Evolutionary conservation across 2,888 invertebrate species (phyloP).

Genomic region (Temnothorax rugatulus): DNA sequence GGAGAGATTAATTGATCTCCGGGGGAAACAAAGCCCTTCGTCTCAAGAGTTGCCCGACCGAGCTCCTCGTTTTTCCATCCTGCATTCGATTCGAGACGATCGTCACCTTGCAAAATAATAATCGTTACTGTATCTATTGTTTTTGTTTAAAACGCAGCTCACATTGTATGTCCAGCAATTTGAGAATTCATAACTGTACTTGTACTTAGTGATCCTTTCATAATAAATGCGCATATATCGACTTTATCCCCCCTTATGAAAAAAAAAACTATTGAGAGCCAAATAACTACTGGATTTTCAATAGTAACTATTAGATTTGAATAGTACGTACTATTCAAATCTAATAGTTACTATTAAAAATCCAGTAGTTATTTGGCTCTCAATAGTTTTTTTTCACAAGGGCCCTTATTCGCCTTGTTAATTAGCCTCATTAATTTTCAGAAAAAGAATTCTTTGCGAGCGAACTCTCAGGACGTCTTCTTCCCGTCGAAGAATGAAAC

Average conservation of each 20-base stretch:
- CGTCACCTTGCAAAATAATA: constrained; percentile 18
- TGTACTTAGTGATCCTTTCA: constrained; percentile 42
- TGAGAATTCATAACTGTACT: constrained; percentile 72
- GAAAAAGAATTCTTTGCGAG: background rate
- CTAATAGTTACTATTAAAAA: too few relatives aligned
- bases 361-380: too few relatives aligned
- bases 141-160: too few relatives aligned
- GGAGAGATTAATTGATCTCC: background rate
- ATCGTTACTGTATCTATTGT: constrained; percentile 31
- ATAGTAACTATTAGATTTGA: too few relatives aligned
- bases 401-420: background rate
- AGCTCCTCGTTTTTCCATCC: background rate
- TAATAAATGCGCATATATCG: constrained; percentile 66
- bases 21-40: background rate
- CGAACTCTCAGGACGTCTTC: background rate
- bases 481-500: background rate
- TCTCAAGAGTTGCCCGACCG: background rate
- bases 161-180: too few relatives aligned
- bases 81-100: background rate
- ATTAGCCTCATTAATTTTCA: too few relatives aligned
- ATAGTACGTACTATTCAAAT: too few relatives aligned
- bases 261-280: too few relatives aligned
- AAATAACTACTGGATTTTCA: too few relatives aligned
- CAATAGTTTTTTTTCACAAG: too few relatives aligned
- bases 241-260: constrained; percentile 33